Evolutionary conservation across 2,113 vertebrate species (phyloP), one percentile per base, ranked within the genome.

Genomic region (Spea bombifrons): DNA sequence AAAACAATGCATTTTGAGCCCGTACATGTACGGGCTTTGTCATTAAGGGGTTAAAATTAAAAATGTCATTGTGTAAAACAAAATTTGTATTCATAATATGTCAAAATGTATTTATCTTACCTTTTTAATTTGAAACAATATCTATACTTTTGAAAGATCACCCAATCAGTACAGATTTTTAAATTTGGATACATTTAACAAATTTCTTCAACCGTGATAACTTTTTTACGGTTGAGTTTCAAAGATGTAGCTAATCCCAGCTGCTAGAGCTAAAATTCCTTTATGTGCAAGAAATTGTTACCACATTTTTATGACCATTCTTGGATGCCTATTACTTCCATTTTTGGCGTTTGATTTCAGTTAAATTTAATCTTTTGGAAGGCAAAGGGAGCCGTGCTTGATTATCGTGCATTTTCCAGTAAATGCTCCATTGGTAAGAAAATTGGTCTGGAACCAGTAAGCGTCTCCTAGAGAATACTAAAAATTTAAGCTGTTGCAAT

Each of bases 401-500:
- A 78, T 78, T 78, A 78, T 79, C 61, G 52, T 59, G 61, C 77
- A 45, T 73, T 73, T 79, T 73, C 77, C 70, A 79, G 77, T 70
- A 79, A 79, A 73, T 79, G 77, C 77, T 79, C 70, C 77, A 79
- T 79, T 79, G 77, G 77, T 73, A 73, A 73, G 77, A 79, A 79
- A 79, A 79, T 79, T 79, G 70, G 63, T 79, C 63, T 73, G 64
- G 64, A 79, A 73, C 77, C 71, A 65, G 61, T 78, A 7, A 12
- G 50, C 46, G 47, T 78, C 66, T 73, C 75, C 81, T 73, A 50
- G 80, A 81, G 69, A 81, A 71, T 71, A 81, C 57, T 75, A 70
- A 68, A 45, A 69, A 64, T 44, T 7, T 76, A 71, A 71, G 71
- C 57, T 50, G 8, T 49, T 43, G 48, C 80, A 75, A 76, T 81